Evolutionary conservation across 2,888 invertebrate species (phyloP).

Genomic region (Rhamnusium bicolor): DNA sequence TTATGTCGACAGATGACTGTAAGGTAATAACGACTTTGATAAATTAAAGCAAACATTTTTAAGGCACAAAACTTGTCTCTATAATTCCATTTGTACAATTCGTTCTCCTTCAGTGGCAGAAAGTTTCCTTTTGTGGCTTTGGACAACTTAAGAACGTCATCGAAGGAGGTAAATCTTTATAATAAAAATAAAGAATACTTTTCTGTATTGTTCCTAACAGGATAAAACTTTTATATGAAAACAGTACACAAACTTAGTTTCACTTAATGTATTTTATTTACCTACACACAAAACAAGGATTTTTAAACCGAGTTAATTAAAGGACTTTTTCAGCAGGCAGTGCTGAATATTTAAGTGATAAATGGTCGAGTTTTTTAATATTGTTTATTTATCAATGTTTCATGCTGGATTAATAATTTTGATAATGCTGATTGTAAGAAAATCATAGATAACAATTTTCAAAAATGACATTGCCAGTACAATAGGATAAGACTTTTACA

Average conservation of each 20-base stretch:
- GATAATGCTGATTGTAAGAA: too few relatives aligned
- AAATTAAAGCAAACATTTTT: neutral
- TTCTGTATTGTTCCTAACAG: neutral
- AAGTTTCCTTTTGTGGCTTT: conserved; percentile 14
- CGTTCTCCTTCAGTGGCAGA: neutral
- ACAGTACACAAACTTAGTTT: conserved; percentile 2
- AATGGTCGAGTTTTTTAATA: too few relatives aligned
- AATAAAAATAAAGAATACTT: conserved; percentile 11
- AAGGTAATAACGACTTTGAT: neutral
- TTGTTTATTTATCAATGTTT: too few relatives aligned
- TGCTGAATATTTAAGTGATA: too few relatives aligned
- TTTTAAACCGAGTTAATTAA: neutral
- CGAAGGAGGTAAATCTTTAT: conserved; percentile 16
- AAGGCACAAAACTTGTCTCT: conserved; percentile 6
- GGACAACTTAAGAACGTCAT: conserved; percentile 14
- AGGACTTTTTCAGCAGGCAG: too few relatives aligned
- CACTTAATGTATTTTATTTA: neutral
- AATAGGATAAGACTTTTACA: too few relatives aligned
- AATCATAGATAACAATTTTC: too few relatives aligned
- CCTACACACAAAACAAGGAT: neutral
- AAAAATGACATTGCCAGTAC: too few relatives aligned
- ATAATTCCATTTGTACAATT: conserved; percentile 13
- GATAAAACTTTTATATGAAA: conserved; percentile 9
- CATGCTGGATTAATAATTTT: too few relatives aligned
- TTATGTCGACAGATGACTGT: neutral